phyloP scores from a whole-genome alignment of 2,113 vertebrate species.

The Myxocyprinus asiaticus region DNA sequence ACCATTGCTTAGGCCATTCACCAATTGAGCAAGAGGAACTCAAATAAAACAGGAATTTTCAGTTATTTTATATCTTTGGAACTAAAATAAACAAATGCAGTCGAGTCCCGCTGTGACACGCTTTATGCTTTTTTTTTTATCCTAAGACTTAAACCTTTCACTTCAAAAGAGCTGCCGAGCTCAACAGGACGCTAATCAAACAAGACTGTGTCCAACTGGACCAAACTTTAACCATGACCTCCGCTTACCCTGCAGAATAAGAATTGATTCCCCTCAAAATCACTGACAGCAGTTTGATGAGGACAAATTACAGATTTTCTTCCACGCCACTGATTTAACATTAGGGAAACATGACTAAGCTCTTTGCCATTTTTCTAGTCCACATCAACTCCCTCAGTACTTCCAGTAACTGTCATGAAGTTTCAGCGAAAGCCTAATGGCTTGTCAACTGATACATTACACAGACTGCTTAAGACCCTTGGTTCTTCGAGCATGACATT shows the following conservation, averaged over 20 bases:
- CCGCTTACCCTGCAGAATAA: constrained; percentile 31
- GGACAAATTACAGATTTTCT: constrained; percentile 51
- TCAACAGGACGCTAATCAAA: constrained; percentile 26
- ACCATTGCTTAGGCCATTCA: background rate
- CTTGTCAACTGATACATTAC: constrained; percentile 39
- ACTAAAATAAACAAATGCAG: background rate
- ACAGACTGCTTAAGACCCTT: background rate
- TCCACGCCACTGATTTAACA: constrained; percentile 14
- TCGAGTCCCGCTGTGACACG: background rate
- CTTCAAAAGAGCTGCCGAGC: constrained; percentile 1
- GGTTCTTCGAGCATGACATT: constrained; percentile 20
- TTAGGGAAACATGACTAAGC: constrained; percentile 32
- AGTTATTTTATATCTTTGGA: background rate
- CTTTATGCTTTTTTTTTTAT: background rate
- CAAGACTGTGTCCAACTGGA: constrained; percentile 13
- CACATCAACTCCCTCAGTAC: background rate
- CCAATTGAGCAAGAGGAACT: background rate
- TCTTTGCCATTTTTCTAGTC: constrained; percentile 14
- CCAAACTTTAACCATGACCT: constrained; percentile 34
- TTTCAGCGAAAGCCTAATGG: constrained; percentile 9
- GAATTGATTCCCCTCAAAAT: constrained; percentile 36
- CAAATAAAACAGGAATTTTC: background rate
- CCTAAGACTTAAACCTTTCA: background rate
- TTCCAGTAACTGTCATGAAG: constrained; percentile 12
- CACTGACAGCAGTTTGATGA: constrained; percentile 33